A percentile compares a stretch with the other conserved stretches of the same genome.
These are phyloP conservation scores for Ptychodera flava DNA, from an alignment of 35 echinoderm and acorn worm species.

Conservation along the genomic window DNA sequence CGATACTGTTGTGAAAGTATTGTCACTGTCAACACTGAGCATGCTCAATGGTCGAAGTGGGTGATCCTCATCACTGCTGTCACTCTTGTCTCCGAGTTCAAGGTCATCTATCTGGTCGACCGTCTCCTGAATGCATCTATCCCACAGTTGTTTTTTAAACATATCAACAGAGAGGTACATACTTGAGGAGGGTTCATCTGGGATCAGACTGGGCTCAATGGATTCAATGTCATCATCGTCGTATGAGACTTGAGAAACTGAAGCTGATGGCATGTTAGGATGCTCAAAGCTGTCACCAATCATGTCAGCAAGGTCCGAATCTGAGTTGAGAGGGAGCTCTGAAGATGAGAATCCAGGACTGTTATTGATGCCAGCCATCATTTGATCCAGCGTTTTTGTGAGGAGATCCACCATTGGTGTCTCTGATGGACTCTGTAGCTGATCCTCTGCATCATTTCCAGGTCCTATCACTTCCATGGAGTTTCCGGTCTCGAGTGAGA, in stretches of 20 bases:
- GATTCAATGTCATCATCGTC: neutral
- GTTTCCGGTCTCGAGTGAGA: neutral
- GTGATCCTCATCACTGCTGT: slow-evolving; percentile 45
- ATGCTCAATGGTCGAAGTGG: slow-evolving; percentile 84
- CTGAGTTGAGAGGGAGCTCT: neutral
- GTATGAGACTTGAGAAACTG: neutral
- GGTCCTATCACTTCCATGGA: neutral
- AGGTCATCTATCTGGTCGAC: neutral
- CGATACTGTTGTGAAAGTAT: slow-evolving; percentile 92
- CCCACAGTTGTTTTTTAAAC: neutral
- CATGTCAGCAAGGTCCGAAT: neutral
- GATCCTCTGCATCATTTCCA: neutral
- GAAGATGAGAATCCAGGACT: neutral
- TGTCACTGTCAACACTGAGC: slow-evolving; percentile 95
- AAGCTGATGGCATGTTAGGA: neutral
- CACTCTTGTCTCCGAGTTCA: neutral
- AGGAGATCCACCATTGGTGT: neutral
- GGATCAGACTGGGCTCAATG: neutral
- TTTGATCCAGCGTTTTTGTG: neutral
- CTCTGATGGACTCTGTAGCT: neutral
- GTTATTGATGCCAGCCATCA: neutral
- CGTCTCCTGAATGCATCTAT: neutral
- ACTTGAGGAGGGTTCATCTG: neutral
- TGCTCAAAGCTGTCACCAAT: neutral
- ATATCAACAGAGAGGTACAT: neutral